Evolutionary conservation across 2,888 invertebrate genomes (phyloP).

Genomic region (Cancer borealis): DNA sequence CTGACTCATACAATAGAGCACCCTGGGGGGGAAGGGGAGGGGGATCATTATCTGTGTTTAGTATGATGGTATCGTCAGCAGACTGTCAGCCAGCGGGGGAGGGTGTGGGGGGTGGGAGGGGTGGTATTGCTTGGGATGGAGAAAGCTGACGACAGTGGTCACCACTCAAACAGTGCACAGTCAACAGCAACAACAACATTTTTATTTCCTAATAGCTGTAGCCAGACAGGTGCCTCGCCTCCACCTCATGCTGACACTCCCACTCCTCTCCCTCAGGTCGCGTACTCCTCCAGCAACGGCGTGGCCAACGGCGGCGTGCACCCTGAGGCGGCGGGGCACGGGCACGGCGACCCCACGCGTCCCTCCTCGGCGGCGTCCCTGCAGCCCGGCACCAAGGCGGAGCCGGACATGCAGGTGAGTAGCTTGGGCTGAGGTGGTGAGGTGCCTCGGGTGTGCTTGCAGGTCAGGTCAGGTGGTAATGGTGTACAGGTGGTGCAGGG

Average conservation of each 20-base stretch:
- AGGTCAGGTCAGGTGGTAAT: neutral
- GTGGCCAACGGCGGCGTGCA: slow-evolving; percentile 54
- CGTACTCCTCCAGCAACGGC: slow-evolving; percentile 37
- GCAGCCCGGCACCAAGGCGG: slow-evolving; percentile 54
- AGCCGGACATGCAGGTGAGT: slow-evolving; percentile 70
- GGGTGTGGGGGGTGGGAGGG: neutral
- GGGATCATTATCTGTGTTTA: neutral
- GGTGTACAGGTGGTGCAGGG: neutral
- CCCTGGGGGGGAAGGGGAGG: neutral
- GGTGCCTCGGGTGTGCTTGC: neutral
- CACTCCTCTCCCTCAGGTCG: neutral
- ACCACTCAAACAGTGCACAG: neutral
- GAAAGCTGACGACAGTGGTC: neutral
- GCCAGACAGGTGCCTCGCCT: neutral
- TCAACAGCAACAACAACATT: neutral
- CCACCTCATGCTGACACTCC: neutral
- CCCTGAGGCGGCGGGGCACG: neutral
- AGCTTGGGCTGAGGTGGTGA: neutral
- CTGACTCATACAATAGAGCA: slow-evolving; percentile 37
- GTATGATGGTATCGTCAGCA: neutral
- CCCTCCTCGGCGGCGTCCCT: slow-evolving; percentile 64
- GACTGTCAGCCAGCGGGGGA: neutral
- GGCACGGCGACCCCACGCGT: slow-evolving; percentile 39
- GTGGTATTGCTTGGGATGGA: neutral
- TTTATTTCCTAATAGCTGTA: neutral